Base-by-base conservation (phyloP, 2,888 invertebrate species). In the Polymixis flavicincta region DNA sequence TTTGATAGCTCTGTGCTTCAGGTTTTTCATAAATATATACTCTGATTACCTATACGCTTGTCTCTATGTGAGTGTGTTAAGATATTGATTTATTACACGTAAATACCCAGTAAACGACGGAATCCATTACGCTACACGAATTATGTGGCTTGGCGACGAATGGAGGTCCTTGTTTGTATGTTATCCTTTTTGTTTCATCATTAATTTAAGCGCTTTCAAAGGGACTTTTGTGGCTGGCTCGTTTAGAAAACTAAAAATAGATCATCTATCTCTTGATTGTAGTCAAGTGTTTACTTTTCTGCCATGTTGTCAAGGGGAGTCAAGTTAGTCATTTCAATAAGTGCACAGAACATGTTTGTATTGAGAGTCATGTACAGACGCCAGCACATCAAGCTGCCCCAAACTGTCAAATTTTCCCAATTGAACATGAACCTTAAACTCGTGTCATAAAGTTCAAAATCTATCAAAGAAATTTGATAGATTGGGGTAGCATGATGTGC, bases 1-100 rank as follows among this genome's bases (percentile, higher is more conserved):
- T 54, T 54, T 73, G 52, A 57, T 59, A 42, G 28, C 11, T 82
- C 28, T 68, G 19, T 63, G 22, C 17, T 64, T 76, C 59, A 71
- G 25, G n/a, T 61, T 69, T 74, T 70, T 75, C 55, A 55, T 78
- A 63, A 70, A 57, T 50, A 54, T 52, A 57, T 61, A 48, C 28
- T 42, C 17, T 50, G 50, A 54, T 28, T 74, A n/a, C n/a, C n/a
- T n/a, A 79, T 48, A 48, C 14, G 13, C 25, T 80, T 66, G n/a
- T 66, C 42, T 50, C n/a, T 37, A 64, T 54, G n/a, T 42, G 63
- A 52, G 32, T 48, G 63, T 63, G 42, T 14, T 42, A 17, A 37
- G 14, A 14, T 50, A 59, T 71, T 68, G 37, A 78, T 78, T 74
- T 67, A 78, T 71, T 28, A 37, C 52, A 65, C 25, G 32, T 74